Conservation (phyloP, 2,113 vertebrate species). For the Myodes glareolus region DNA sequence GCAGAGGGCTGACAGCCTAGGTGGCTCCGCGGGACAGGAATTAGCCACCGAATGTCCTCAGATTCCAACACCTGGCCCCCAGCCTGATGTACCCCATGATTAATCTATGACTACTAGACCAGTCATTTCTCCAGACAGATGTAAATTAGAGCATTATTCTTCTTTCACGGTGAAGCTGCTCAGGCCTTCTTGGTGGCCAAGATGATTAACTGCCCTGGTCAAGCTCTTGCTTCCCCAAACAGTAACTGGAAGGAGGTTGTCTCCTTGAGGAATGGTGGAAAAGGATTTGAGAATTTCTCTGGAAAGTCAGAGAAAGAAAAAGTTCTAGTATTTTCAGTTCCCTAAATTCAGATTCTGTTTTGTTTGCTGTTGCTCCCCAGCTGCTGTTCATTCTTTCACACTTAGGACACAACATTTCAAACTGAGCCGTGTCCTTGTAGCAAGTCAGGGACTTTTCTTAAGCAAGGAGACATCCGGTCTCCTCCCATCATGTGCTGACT, state of each 20-base stretch:
- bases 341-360: not conserved
- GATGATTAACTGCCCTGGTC: not conserved
- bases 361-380: not conserved
- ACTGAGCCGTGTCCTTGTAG: not conserved
- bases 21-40: not conserved
- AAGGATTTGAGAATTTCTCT: not conserved
- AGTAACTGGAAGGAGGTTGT: not conserved
- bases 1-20: not conserved
- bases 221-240: not conserved
- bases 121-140: not conserved
- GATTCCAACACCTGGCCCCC: not conserved
- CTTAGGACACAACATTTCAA: conserved; percentile 29
- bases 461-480: not conserved
- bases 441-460: not conserved
- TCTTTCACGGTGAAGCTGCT: not conserved
- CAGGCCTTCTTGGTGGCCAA: not conserved
- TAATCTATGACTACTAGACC: not conserved
- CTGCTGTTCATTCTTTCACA: conserved; percentile 3
- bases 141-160: not conserved
- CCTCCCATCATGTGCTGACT: not conserved
- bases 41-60: no score
- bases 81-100: not conserved
- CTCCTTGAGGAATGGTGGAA: not conserved
- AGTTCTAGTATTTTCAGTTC: not conserved
- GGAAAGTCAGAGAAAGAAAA: not conserved